These are phyloP conservation scores for Cheilosia scutellata DNA, from an alignment of 2,888 invertebrate genomes.

Conservation along the genomic window DNA sequence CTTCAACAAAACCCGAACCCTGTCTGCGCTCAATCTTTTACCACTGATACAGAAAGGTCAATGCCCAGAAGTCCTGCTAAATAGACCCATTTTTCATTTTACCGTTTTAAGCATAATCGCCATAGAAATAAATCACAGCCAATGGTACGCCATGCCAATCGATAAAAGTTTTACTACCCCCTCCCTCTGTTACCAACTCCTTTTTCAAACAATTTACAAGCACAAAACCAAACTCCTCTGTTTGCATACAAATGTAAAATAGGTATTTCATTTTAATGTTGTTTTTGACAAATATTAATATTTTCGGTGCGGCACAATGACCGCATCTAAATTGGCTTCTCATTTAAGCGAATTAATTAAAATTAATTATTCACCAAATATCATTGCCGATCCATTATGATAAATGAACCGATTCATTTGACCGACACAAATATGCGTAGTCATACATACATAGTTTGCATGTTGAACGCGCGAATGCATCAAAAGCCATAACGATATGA, in stretches of 20 bases:
- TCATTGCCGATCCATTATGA: conserved; percentile 52
- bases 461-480: conserved; percentile 5
- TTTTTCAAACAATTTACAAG: background rate
- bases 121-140: conserved; percentile 22
- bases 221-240: background rate
- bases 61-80: too few relatives aligned
- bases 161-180: background rate
- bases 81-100: too few relatives aligned
- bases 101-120: background rate
- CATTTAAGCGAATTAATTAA: conserved; percentile 51
- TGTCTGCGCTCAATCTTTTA: too few relatives aligned
- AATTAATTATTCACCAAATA: conserved; percentile 54
- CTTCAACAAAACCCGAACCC: too few relatives aligned
- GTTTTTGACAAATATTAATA: conserved; percentile 34
- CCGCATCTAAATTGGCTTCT: conserved; percentile 50
- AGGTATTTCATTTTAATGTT: conserved; percentile 25
- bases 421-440: conserved; percentile 14
- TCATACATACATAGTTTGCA: background rate
- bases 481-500: conserved; percentile 6
- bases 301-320: conserved; percentile 13
- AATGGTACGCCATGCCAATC: background rate
- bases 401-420: conserved; percentile 46
- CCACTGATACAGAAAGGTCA: too few relatives aligned
- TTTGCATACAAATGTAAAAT: background rate
- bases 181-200: background rate